Evolutionary conservation across 1,140 invertebrate species (phyloP).

Genomic region (Ceratosolen fusciceps): DNA sequence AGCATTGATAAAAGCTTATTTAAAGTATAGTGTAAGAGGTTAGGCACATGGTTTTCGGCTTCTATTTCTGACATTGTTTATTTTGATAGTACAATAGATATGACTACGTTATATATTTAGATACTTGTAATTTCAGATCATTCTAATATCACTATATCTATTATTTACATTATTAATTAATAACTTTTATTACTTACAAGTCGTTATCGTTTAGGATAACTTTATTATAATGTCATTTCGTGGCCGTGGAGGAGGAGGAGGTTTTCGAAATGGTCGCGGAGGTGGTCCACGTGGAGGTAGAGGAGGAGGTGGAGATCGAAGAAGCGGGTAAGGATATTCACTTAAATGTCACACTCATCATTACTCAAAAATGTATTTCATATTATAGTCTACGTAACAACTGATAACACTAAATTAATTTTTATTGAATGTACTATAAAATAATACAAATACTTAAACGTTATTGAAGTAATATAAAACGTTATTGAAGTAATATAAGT

Average conservation of each 20-base stretch:
- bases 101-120: not conserved
- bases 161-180: not conserved
- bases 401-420: no score
- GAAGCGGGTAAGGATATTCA: constrained; percentile 65
- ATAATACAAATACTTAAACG: no score
- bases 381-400: no score
- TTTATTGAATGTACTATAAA: no score
- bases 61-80: not conserved
- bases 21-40: constrained; percentile 32
- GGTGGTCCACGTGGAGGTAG: constrained; percentile 56
- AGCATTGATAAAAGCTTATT: not conserved
- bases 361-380: not conserved
- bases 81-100: constrained; percentile 7
- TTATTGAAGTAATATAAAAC: no score
- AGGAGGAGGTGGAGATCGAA: constrained; percentile 63
- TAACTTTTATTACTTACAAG: no score
- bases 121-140: not conserved
- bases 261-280: constrained; percentile 67
- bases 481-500: no score
- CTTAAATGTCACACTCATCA: not conserved
- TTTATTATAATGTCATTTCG: constrained; percentile 63
- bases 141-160: not conserved
- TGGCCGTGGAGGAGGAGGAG: constrained; percentile 66
- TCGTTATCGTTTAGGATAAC: constrained; percentile 29
- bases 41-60: constrained; percentile 43